Percentiles rank a stretch among this genome's conserved stretches.
phyloP scores from a whole-genome alignment of 1,140 invertebrate species.

The Drosophila erecta region DNA sequence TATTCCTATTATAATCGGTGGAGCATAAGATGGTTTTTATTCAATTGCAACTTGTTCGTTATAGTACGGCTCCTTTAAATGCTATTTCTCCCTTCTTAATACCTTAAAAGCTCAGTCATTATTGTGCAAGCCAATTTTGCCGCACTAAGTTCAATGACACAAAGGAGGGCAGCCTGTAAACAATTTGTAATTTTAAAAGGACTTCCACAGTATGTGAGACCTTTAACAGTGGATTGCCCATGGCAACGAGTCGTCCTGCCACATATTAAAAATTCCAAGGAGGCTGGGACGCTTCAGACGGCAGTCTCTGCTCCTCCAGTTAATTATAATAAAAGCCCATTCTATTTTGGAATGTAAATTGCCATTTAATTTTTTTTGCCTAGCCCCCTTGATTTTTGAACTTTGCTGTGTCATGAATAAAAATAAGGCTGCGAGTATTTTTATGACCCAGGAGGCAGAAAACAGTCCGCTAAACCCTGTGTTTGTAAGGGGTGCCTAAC shows the following conservation, averaged over 20 bases:
- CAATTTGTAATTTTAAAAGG: slow-evolving; percentile 37
- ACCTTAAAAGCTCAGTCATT: background rate
- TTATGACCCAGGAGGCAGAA: slow-evolving; percentile 44
- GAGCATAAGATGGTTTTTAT: too few relatives aligned
- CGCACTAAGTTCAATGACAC: slow-evolving; percentile 2
- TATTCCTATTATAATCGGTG: background rate
- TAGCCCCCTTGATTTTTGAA: slow-evolving; percentile 56
- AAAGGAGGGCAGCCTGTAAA: slow-evolving; percentile 14
- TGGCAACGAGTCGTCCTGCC: slow-evolving; percentile 30
- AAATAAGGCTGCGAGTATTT: slow-evolving; percentile 44
- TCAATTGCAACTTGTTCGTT: too few relatives aligned
- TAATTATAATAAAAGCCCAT: slow-evolving; percentile 77
- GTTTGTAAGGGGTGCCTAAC: slow-evolving; percentile 35
- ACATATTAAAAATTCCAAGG: slow-evolving; percentile 50
- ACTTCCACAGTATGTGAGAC: slow-evolving; percentile 22
- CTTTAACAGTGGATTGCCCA: slow-evolving; percentile 39
- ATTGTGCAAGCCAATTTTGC: background rate
- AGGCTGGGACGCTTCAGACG: slow-evolving; percentile 17
- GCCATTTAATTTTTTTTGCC: slow-evolving; percentile 65
- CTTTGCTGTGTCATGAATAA: slow-evolving; percentile 53
- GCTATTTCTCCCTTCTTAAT: too few relatives aligned
- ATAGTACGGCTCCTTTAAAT: too few relatives aligned
- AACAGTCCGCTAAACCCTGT: background rate
- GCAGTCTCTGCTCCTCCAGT: slow-evolving; percentile 36
- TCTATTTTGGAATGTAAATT: slow-evolving; percentile 77